Base-by-base conservation (phyloP, 2,113 vertebrate genomes). In the Pseudopipra pipra region DNA sequence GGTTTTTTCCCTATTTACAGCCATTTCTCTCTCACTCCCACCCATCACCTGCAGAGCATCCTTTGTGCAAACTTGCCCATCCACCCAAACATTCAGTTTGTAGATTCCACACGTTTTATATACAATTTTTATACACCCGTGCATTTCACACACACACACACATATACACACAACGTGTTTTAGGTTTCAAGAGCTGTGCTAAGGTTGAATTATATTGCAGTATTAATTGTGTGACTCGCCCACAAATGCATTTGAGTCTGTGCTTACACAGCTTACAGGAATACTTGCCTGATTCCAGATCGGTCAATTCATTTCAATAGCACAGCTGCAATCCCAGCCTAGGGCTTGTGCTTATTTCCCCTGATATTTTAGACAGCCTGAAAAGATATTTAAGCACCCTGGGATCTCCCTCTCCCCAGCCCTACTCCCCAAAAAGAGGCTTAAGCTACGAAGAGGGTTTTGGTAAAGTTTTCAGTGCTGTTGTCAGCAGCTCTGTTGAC, bases 331-430 rank as follows among this genome's bases (percentile, higher is more conserved):
- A 21, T 55, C 81, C 84, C 89, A 31, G 0, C 4, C 31, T 0
- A 94, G 89, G 92, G 5, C 77, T 96, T 80, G 89, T 63, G 90
- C 66, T 97, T 97, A 98, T 98, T 98, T 98, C 97, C 97, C 97
- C 96, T 95, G 97, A 74, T 97, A 96, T 84, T 91, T 97, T 43
- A 96, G 75, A 11, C 96, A 95, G 97, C 94, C 94, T 97, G 94
- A 47, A 95, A 97, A 97, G 97, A 97, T 76, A 97, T 97, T 98
- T 97, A 96, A 97, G 96, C 87, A 79, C 87, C 51, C 54, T 35
- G 93, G 84, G 95, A 67, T 97, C 97, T 87, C 95, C 72, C 78
- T 74, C 30, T 90, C 55, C 79, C 33, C 52, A 52, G 51, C 27
- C 30, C 21, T 76, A 6, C 81, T 87, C 82, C 83, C 83, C 61